These are phyloP conservation scores for Pteruthius melanotis DNA, from an alignment of 2,113 vertebrate species.

Conservation along the genomic window DNA sequence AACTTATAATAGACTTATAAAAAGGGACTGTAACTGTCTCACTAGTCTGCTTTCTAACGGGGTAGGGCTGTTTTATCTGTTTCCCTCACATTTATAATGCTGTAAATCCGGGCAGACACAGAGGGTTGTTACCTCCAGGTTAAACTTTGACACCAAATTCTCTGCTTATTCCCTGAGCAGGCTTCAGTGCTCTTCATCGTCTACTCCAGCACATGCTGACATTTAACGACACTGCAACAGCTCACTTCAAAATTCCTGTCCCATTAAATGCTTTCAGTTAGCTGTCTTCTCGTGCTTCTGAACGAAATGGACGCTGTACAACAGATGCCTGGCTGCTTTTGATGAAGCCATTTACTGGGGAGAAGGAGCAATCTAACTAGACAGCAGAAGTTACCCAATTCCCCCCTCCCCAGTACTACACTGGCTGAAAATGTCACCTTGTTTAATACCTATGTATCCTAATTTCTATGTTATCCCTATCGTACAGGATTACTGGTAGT, in stretches of 20 bases:
- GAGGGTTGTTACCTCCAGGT: background rate
- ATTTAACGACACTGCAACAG: background rate
- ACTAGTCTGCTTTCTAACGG: background rate
- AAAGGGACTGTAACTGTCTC: constrained; percentile 44
- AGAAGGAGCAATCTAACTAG: background rate
- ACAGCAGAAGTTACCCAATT: background rate
- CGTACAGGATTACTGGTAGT: background rate
- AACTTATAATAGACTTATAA: constrained; percentile 62
- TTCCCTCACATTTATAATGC: background rate
- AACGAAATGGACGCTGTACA: background rate
- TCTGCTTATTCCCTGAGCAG: background rate
- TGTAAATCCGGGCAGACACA: background rate
- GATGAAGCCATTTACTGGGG: background rate
- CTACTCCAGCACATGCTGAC: background rate
- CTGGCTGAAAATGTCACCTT: background rate
- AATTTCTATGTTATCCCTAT: background rate
- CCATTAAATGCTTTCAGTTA: background rate
- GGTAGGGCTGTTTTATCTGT: background rate
- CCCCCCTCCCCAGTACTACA: too few species aligned
- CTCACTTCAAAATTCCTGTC: background rate
- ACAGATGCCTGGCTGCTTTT: background rate
- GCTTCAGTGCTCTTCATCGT: background rate
- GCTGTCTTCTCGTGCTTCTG: background rate
- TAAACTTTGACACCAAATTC: background rate
- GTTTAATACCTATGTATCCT: background rate